Conservation (phyloP, 2,113 vertebrate species). For the Lasiurus borealis region DNA sequence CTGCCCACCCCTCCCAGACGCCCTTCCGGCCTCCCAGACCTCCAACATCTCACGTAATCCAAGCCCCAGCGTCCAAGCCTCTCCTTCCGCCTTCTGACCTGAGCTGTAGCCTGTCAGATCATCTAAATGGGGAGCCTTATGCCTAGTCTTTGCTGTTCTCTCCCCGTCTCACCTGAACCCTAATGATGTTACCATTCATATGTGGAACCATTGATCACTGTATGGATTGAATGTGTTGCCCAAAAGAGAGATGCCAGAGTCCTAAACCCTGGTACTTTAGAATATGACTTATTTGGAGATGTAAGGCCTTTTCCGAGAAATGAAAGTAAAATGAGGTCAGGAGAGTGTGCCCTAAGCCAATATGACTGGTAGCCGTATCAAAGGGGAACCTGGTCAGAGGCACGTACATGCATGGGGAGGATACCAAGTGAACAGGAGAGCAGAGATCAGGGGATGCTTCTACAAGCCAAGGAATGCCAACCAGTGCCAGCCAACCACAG, state of each 20-base stretch:
- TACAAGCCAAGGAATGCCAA: not conserved
- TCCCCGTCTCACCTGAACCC: not conserved
- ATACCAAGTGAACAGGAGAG: not conserved
- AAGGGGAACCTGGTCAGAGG: not conserved
- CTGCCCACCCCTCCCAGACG: not conserved
- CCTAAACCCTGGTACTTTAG: not conserved
- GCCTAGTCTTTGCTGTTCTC: not conserved
- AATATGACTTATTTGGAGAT: not conserved
- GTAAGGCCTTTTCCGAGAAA: not conserved
- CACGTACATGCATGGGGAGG: not conserved
- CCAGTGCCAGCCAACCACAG: not conserved
- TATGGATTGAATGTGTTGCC: not conserved
- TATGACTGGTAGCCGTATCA: too few species aligned
- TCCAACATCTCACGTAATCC: not conserved
- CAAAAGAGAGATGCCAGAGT: not conserved
- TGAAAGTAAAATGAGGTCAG: not conserved
- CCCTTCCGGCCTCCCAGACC: not conserved
- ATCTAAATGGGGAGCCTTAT: not conserved
- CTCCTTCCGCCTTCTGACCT: not conserved
- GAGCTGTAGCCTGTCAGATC: not conserved
- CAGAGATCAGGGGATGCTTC: not conserved
- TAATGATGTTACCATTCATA: not conserved
- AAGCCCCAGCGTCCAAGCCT: not conserved
- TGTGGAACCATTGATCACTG: not conserved
- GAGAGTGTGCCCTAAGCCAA: not conserved